A percentile compares a stretch with the other conserved stretches of the same genome.
These are phyloP conservation scores for Lampris incognitus DNA, from an alignment of 2,113 vertebrate species.

Conservation along the genomic window DNA sequence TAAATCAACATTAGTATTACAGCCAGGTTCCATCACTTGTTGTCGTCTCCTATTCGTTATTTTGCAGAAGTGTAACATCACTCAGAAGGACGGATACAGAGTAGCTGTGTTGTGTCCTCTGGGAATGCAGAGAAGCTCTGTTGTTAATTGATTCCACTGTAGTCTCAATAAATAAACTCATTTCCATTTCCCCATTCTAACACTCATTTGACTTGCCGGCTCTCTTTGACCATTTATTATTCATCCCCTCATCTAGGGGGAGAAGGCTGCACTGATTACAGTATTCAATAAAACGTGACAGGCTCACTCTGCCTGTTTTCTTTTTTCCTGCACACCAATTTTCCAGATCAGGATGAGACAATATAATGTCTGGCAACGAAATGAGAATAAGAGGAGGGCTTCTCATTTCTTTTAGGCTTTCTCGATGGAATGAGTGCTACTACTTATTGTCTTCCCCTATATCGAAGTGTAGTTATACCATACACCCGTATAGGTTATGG, in stretches of 20 bases:
- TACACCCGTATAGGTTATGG: too few species aligned
- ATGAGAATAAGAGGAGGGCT: background rate
- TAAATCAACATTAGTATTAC: conserved; percentile 42
- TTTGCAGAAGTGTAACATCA: conserved; percentile 45
- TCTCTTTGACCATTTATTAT: conserved; percentile 69
- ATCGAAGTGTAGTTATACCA: too few species aligned
- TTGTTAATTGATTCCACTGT: conserved; percentile 57
- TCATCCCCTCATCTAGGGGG: conserved; percentile 53
- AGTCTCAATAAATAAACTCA: conserved; percentile 53
- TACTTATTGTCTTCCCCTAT: too few species aligned
- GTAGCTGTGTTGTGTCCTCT: conserved; percentile 58
- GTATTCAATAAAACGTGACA: conserved; percentile 45
- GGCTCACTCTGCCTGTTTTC: conserved; percentile 29
- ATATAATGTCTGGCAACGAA: background rate
- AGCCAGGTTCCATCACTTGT: conserved; percentile 31
- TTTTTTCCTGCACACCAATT: conserved; percentile 53
- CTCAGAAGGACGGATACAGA: conserved; percentile 43
- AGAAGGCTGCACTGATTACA: conserved; percentile 63
- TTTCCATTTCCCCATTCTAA: conserved; percentile 56
- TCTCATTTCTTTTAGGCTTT: background rate
- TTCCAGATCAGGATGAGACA: conserved; percentile 25
- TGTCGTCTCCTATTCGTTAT: conserved; percentile 46
- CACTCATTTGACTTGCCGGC: conserved; percentile 33
- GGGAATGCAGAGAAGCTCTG: conserved; percentile 19
- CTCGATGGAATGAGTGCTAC: too few species aligned